These are phyloP conservation scores for Drosophila antonietae DNA, from an alignment of 2,888 invertebrate genomes.

Conservation along the genomic window DNA sequence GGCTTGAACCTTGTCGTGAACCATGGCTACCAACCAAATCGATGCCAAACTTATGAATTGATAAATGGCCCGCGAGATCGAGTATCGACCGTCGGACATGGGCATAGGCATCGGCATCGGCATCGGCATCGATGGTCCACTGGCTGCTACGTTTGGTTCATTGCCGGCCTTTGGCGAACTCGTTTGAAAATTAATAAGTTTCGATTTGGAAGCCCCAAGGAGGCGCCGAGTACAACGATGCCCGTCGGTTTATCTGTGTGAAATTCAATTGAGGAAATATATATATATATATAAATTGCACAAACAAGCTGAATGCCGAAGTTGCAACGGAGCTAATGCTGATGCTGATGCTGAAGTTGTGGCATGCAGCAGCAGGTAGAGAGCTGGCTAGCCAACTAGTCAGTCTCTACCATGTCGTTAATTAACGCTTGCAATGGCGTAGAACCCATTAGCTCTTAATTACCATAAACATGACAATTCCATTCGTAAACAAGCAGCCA, in stretches of 20 bases:
- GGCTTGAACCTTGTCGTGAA: conserved; percentile 52
- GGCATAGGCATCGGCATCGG: conserved; percentile 6
- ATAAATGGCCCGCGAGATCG: conserved; percentile 69
- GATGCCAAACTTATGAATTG: conserved; percentile 60
- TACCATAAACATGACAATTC: conserved; percentile 79
- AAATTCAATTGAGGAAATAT: conserved; percentile 75
- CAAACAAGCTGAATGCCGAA: conserved; percentile 12
- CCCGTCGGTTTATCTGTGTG: conserved; percentile 52
- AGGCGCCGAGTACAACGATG: conserved; percentile 35
- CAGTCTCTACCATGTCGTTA: conserved; percentile 56
- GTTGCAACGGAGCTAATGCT: conserved; percentile 7
- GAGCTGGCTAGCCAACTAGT: conserved; percentile 1
- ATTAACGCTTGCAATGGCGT: conserved; percentile 76
- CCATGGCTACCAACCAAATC: conserved; percentile 54
- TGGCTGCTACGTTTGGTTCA: conserved; percentile 16
- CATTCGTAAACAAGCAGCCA: conserved; percentile 57
- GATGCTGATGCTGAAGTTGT: conserved; percentile 26
- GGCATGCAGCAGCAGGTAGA: conserved; percentile 36
- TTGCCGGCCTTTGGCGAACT: conserved; percentile 63
- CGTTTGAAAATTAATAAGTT: conserved; percentile 74
- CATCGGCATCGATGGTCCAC: conserved; percentile 25
- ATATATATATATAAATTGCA: conserved; percentile 27
- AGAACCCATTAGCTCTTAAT: conserved; percentile 79
- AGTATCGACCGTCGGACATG: conserved; percentile 39
- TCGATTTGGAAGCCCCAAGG: conserved; percentile 65